These are phyloP conservation scores for Meandrusa payeni DNA, from an alignment of 2,888 invertebrate species.

Conservation along the genomic window DNA sequence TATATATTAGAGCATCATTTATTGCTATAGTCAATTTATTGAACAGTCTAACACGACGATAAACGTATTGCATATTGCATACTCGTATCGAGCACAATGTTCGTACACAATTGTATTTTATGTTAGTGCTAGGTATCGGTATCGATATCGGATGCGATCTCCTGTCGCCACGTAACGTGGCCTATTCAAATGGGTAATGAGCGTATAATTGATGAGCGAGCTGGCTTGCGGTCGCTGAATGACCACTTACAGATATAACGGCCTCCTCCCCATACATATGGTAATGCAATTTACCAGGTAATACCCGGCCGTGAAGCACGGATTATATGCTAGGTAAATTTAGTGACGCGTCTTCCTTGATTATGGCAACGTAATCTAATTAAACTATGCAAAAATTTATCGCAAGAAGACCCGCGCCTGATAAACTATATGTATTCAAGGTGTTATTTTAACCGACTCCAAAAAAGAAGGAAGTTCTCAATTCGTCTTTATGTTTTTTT, in stretches of 20 bases:
- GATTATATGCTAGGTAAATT: constrained; percentile 6
- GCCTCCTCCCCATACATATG: constrained; percentile 28
- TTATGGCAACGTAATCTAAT: no score
- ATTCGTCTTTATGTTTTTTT: no score
- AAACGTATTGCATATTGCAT: neutral
- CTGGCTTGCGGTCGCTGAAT: constrained; percentile 26
- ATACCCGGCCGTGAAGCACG: neutral
- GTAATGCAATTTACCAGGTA: constrained; percentile 29
- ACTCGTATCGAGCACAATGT: no score
- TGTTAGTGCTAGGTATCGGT: neutral
- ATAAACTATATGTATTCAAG: no score
- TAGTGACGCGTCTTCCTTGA: neutral
- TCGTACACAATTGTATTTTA: constrained; percentile 1
- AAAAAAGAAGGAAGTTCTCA: no score
- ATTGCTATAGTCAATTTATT: no score
- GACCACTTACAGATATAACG: constrained; percentile 26
- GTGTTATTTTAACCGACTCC: no score
- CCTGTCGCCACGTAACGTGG: constrained; percentile 20
- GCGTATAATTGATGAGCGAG: constrained; percentile 40
- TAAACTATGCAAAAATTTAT: no score
- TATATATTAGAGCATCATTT: no score
- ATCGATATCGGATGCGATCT: constrained; percentile 8
- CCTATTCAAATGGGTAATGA: constrained; percentile 37
- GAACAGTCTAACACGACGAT: neutral
- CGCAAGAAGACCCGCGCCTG: no score